phyloP scores from a whole-genome alignment of 2,797 vertebrate genomes.

The Phoebastria nigripes region DNA sequence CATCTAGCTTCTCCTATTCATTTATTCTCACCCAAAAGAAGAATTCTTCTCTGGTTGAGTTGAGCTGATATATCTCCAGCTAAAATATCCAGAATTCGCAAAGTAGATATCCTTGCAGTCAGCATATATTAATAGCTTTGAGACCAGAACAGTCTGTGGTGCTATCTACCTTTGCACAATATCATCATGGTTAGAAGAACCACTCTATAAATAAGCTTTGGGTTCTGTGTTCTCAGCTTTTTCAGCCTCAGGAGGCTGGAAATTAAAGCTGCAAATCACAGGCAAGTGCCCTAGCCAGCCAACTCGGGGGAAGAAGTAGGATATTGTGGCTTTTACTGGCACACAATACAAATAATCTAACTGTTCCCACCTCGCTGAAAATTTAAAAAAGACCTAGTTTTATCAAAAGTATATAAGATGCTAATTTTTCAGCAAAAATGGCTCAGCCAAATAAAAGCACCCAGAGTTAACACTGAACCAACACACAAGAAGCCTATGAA shows the following conservation, averaged over 20 bases:
- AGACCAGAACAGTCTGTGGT: background rate
- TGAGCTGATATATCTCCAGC: background rate
- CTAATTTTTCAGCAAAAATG: background rate
- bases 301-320: background rate
- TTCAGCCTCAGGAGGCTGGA: background rate
- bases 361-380: background rate
- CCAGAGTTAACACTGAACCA: background rate
- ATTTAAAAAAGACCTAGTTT: background rate
- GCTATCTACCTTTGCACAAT: background rate
- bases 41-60: background rate
- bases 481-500: background rate
- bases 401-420: background rate
- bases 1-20: background rate
- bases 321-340: background rate
- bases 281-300: background rate
- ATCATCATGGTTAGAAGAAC: background rate
- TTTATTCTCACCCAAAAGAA: background rate
- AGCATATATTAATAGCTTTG: background rate
- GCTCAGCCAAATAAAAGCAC: background rate
- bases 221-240: background rate
- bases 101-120: background rate
- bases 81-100: background rate
- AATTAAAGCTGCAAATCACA: conserved; percentile 31
- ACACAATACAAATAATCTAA: background rate
- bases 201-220: conserved; percentile 8